Evolutionary conservation across 2,113 vertebrate genomes (phyloP).

Genomic region (Motacilla alba): DNA sequence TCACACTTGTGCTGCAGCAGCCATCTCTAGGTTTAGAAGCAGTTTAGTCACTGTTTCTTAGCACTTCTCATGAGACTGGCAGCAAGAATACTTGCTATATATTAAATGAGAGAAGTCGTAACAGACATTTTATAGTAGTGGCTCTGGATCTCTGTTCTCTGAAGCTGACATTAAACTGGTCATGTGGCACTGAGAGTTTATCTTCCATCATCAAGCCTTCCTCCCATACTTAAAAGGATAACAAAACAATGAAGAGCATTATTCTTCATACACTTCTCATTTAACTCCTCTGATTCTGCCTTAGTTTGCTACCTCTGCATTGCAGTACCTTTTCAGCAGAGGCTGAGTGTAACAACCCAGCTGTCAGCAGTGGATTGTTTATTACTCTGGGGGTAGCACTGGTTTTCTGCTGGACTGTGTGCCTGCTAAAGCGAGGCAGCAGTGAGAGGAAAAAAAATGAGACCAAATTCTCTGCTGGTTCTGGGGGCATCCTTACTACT

Average conservation of each 20-base stretch:
- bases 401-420: background rate
- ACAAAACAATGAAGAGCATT: background rate
- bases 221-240: background rate
- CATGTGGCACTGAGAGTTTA: background rate
- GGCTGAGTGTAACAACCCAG: background rate
- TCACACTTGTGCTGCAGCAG: background rate
- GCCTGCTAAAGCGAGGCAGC: background rate
- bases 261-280: background rate
- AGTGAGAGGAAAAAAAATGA: background rate
- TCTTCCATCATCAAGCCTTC: background rate
- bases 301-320: background rate
- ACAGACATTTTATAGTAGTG: background rate
- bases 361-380: background rate
- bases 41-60: background rate
- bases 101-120: background rate
- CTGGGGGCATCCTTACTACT: background rate
- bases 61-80: background rate
- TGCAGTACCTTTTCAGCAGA: background rate
- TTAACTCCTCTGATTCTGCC: background rate
- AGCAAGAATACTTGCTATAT: background rate
- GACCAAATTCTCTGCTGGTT: background rate
- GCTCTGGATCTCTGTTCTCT: background rate
- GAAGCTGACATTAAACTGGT: background rate
- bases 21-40: background rate
- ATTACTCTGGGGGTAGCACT: background rate